phyloP scores from a whole-genome alignment of 2,797 vertebrate species.

The Characodon lateralis region DNA sequence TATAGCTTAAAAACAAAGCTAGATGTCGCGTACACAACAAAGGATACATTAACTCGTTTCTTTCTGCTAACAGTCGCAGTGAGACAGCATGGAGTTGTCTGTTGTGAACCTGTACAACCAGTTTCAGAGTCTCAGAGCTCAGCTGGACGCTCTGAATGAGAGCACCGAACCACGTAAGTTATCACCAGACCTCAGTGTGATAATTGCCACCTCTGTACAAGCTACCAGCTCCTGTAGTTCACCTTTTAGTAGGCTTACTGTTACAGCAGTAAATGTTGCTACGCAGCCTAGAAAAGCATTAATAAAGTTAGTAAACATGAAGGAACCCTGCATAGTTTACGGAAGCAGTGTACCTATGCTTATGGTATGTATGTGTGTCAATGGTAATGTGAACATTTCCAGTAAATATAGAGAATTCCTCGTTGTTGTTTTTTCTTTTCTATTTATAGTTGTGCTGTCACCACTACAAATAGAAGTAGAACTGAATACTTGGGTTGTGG shows the following conservation, averaged over 20 bases:
- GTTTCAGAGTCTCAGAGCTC: conserved; percentile 84
- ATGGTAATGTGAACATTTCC: too few species aligned
- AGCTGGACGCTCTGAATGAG: conserved; percentile 86
- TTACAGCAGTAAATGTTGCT: not conserved
- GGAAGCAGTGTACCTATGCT: not conserved
- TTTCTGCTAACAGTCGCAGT: conserved; percentile 6
- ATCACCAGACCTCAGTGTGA: conserved; percentile 13
- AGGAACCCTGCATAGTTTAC: not conserved
- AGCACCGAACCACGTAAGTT: conserved; percentile 88
- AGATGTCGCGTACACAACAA: not conserved
- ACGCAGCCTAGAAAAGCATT: not conserved
- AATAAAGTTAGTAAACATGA: not conserved
- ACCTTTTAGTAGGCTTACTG: not conserved
- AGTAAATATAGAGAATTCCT: too few species aligned
- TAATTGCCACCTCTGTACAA: conserved; percentile 15
- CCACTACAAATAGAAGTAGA: not conserved
- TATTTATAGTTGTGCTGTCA: too few species aligned
- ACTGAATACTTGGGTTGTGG: not conserved
- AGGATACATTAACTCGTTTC: not conserved
- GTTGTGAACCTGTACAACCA: conserved; percentile 84
- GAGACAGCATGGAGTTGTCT: conserved; percentile 79
- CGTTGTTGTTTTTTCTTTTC: too few species aligned
- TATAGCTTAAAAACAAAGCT: not conserved
- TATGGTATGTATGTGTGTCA: too few species aligned
- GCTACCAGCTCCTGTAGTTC: not conserved